These are phyloP conservation scores for Cnemophilus loriae DNA, from an alignment of 2,113 vertebrate species.

Conservation along the genomic window DNA sequence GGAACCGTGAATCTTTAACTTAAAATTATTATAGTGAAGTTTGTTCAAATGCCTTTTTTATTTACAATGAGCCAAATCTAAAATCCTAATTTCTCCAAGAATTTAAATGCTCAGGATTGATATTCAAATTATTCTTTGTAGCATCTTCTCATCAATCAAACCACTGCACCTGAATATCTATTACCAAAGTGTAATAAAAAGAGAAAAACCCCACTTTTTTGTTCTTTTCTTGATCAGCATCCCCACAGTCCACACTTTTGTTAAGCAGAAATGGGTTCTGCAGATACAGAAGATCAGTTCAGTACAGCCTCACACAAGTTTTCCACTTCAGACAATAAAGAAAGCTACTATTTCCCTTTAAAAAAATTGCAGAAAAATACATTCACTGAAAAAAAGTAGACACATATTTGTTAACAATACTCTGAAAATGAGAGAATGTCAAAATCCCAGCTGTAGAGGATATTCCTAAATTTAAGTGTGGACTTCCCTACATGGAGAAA, in stretches of 20 bases:
- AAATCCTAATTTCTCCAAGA: not conserved
- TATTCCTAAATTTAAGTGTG: not conserved
- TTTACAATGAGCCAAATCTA: not conserved
- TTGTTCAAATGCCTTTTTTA: not conserved
- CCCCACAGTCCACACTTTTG: not conserved
- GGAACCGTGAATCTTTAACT: not conserved
- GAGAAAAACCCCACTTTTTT: not conserved
- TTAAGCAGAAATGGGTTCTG: not conserved
- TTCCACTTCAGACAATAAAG: not conserved
- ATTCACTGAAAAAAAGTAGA: not conserved
- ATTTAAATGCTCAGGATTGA: not conserved
- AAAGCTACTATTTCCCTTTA: not conserved
- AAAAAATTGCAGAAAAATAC: not conserved
- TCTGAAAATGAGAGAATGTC: not conserved
- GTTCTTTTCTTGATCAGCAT: not conserved
- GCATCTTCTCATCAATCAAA: not conserved
- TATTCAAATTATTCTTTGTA: not conserved
- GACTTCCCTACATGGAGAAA: not conserved
- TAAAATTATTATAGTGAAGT: not conserved
- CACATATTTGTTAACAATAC: not conserved
- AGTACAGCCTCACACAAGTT: not conserved
- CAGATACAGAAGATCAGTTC: not conserved
- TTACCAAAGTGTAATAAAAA: not conserved
- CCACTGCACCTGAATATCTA: not conserved
- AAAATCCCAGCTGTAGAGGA: not conserved